Conservation (phyloP, 1,140 invertebrate genomes). For the Drosophila tani region DNA sequence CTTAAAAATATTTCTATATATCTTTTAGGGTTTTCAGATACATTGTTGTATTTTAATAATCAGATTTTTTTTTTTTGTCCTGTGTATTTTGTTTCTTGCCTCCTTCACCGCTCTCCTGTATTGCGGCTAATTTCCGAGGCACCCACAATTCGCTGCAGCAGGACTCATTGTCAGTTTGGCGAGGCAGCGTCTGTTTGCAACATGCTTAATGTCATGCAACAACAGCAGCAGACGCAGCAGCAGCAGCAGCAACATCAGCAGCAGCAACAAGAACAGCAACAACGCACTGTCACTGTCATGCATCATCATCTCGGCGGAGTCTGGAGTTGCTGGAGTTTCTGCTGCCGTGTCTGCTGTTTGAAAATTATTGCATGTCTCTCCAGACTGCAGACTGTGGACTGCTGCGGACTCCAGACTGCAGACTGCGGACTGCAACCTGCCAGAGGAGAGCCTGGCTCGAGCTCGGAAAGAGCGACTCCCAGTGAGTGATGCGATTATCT, state of each 20-base stretch:
- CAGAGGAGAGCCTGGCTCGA: constrained; percentile 48
- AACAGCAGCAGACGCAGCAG: constrained; percentile 42
- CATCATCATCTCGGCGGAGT: constrained; percentile 69
- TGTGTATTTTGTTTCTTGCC: background rate
- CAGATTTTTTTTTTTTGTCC: background rate
- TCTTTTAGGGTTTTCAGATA: background rate
- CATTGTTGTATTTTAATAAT: background rate
- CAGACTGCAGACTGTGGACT: constrained; percentile 28
- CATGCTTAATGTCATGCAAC: constrained; percentile 78
- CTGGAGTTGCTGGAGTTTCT: constrained; percentile 26
- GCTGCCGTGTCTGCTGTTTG: constrained; percentile 55
- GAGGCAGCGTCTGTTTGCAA: constrained; percentile 77
- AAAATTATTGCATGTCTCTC: constrained; percentile 80
- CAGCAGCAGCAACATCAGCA: constrained; percentile 51
- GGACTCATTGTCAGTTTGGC: constrained; percentile 52
- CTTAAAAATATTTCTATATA: background rate
- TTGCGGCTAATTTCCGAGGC: constrained; percentile 79
- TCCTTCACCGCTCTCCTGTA: constrained; percentile 5
- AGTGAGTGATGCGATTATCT: constrained; percentile 84
- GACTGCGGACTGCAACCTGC: constrained; percentile 48
- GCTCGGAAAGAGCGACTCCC: constrained; percentile 40
- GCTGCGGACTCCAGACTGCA: constrained; percentile 12
- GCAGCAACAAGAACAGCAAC: constrained; percentile 54
- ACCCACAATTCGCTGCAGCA: constrained; percentile 80
- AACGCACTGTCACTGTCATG: constrained; percentile 82